Conservation (phyloP, 2,113 vertebrate species). For the Pluvialis apricaria region DNA sequence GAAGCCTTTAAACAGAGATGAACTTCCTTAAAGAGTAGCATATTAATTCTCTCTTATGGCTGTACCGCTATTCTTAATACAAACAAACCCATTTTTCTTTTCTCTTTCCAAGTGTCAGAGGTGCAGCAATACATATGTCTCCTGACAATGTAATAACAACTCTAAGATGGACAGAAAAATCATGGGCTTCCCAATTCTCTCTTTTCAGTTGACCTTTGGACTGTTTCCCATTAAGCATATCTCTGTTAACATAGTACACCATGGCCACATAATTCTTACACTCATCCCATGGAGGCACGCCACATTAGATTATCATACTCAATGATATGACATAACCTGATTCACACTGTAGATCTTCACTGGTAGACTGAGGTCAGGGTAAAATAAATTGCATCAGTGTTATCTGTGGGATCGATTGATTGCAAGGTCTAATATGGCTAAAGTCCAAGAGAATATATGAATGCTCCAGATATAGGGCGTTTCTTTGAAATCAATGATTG, state of each 20-base stretch:
- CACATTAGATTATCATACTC: background rate
- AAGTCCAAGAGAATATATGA: slow-evolving; percentile 21
- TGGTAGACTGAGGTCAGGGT: background rate
- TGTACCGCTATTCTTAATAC: background rate
- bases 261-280: background rate
- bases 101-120: background rate
- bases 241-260: background rate
- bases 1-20: background rate
- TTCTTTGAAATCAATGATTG: slow-evolving; percentile 39
- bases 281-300: background rate
- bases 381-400: slow-evolving; percentile 39
- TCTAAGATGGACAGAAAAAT: background rate
- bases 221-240: background rate
- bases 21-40: background rate
- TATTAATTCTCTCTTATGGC: background rate
- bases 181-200: background rate
- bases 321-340: background rate
- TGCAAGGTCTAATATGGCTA: slow-evolving; percentile 16
- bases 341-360: background rate
- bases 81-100: background rate
- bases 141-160: background rate
- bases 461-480: background rate
- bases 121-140: background rate
- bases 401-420: slow-evolving; percentile 53
- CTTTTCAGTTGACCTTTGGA: background rate